Conservation (phyloP, 1,140 invertebrate species). For the Cydia strobilella region DNA sequence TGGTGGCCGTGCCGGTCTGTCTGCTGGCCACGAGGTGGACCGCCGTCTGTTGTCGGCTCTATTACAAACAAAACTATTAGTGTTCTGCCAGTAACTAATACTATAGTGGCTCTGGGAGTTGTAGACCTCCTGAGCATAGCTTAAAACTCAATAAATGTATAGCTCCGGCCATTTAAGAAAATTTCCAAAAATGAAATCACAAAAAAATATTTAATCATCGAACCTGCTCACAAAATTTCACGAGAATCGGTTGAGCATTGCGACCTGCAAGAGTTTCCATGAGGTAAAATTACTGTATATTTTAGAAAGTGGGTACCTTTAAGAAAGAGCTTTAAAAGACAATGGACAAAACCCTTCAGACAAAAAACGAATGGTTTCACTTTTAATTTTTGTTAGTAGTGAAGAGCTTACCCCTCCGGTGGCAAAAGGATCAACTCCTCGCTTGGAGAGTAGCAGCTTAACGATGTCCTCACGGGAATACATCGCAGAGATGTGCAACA, state of each 20-base stretch:
- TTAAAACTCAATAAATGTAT: too few species aligned
- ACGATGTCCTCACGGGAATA: constrained; percentile 97
- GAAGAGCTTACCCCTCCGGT: constrained; percentile 91
- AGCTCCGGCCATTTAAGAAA: too few species aligned
- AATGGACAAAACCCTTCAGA: neutral
- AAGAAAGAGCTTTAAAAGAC: neutral
- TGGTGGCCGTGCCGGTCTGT: constrained; percentile 94
- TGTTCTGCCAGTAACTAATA: constrained; percentile 12
- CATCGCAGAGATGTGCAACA: constrained; percentile 95
- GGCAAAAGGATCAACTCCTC: constrained; percentile 94
- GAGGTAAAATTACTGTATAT: too few species aligned
- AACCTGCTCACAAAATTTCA: too few species aligned
- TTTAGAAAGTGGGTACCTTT: too few species aligned
- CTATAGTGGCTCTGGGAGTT: too few species aligned
- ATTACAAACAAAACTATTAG: constrained; percentile 31
- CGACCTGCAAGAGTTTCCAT: too few species aligned
- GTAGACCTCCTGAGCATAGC: too few species aligned
- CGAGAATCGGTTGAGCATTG: too few species aligned
- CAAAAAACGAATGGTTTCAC: neutral
- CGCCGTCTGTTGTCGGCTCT: constrained; percentile 92
- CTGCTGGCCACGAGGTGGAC: constrained; percentile 95
- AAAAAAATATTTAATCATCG: too few species aligned
- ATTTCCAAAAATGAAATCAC: too few species aligned
- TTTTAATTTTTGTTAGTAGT: neutral
- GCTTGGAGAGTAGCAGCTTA: constrained; percentile 92